phyloP scores from a whole-genome alignment of 2,797 vertebrate genomes.

The Intellagama lesueurii region DNA sequence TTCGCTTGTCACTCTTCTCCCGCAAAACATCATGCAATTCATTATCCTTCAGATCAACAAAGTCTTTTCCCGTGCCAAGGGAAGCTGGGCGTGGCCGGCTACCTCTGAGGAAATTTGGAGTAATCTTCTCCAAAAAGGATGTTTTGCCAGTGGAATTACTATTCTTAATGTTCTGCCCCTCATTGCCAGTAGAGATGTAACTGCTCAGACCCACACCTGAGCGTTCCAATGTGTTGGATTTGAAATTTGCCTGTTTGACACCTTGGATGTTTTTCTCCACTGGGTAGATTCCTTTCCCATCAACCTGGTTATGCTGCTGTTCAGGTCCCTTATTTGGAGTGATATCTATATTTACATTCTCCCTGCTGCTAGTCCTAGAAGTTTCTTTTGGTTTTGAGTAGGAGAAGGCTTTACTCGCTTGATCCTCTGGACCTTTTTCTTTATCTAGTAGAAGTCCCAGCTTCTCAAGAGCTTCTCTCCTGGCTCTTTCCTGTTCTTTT shows the following conservation, averaged over 20 bases:
- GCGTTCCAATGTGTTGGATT: constrained; percentile 79
- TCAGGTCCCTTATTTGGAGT: constrained; percentile 25
- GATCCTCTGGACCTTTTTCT: constrained; percentile 43
- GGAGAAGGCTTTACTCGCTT: constrained; percentile 3
- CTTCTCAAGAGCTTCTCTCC: constrained; percentile 88
- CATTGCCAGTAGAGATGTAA: constrained; percentile 43
- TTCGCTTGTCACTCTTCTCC: constrained; percentile 61
- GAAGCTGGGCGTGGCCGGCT: constrained; percentile 82
- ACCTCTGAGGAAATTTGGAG: constrained; percentile 72
- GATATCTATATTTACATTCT: constrained; percentile 9
- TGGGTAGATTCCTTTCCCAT: constrained; percentile 25
- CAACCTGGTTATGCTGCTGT: constrained; percentile 25
- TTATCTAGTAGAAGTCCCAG: constrained; percentile 85
- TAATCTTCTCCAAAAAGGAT: constrained; percentile 65
- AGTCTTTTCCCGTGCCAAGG: constrained; percentile 81
- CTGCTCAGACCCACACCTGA: constrained; percentile 80
- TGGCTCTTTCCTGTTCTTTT: constrained; percentile 80
- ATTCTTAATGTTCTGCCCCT: constrained; percentile 56
- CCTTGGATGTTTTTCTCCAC: constrained; percentile 26
- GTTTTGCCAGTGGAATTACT: constrained; percentile 74
- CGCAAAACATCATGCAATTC: constrained; percentile 52
- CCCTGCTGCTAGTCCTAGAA: constrained; percentile 15
- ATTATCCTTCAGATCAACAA: constrained; percentile 66
- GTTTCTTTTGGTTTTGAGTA: not conserved
- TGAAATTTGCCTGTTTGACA: constrained; percentile 71